Conservation (phyloP, 2,797 vertebrate genomes). For the Zalophus californianus region DNA sequence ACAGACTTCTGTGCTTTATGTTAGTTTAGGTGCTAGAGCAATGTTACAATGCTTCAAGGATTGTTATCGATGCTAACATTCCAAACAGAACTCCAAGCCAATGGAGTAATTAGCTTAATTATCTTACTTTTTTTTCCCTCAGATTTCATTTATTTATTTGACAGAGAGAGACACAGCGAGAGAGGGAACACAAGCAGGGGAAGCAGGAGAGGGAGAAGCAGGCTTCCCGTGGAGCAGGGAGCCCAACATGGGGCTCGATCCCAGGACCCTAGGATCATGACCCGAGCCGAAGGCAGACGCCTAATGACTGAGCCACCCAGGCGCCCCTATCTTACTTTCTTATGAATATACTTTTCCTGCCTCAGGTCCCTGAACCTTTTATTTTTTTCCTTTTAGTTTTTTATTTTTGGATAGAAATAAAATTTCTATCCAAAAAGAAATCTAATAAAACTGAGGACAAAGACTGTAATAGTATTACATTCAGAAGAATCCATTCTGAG, state of each 20-base stretch:
- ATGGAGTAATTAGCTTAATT: neutral
- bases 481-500: slow-evolving; percentile 3
- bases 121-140: too few relatives aligned
- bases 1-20: neutral
- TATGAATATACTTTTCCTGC: neutral
- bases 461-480: neutral
- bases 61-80: neutral
- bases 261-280: too few relatives aligned
- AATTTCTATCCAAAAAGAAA: slow-evolving; percentile 4
- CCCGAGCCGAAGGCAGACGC: too few relatives aligned
- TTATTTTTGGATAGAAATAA: neutral
- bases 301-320: too few relatives aligned
- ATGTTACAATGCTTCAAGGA: neutral
- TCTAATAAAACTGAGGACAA: neutral
- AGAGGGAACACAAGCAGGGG: too few relatives aligned
- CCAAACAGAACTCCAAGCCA: slow-evolving; percentile 12
- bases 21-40: neutral
- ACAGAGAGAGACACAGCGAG: too few relatives aligned
- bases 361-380: neutral
- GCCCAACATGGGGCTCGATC: too few relatives aligned
- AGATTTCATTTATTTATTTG: too few relatives aligned
- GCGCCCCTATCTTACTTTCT: neutral
- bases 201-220: too few relatives aligned
- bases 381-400: neutral
- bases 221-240: too few relatives aligned